These are phyloP conservation scores for Stenodera caucasica DNA, from an alignment of 2,888 invertebrate genomes.

Conservation along the genomic window DNA sequence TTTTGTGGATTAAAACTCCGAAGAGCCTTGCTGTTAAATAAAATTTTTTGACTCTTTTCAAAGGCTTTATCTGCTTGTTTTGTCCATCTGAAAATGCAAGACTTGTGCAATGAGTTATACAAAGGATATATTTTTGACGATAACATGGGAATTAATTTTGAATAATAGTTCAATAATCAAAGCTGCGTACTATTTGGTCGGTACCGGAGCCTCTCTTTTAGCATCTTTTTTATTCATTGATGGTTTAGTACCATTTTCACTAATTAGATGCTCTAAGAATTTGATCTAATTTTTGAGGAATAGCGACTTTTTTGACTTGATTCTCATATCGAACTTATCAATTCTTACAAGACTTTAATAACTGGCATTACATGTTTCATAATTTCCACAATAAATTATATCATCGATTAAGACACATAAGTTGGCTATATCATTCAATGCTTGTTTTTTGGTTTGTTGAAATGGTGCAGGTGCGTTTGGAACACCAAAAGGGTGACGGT, in stretches of 20 bases:
- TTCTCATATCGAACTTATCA: slow-evolving; percentile 11
- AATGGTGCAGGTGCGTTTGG: slow-evolving; percentile 18
- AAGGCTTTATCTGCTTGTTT: background rate
- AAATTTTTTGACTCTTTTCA: background rate
- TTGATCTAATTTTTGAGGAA: background rate
- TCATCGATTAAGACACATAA: slow-evolving; percentile 18
- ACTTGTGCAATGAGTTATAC: background rate
- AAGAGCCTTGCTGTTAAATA: background rate
- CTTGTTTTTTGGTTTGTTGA: slow-evolving; percentile 13
- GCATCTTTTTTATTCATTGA: slow-evolving; percentile 11
- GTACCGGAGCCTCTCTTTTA: too few relatives aligned
- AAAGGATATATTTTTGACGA: background rate
- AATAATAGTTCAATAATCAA: too few relatives aligned
- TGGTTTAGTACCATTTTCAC: slow-evolving; percentile 13
- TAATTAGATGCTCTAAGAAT: slow-evolving; percentile 17
- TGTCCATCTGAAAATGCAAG: background rate
- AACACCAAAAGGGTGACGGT: slow-evolving; percentile 25
- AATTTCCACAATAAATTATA: too few relatives aligned
- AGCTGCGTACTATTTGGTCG: too few relatives aligned
- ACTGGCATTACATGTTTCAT: too few relatives aligned
- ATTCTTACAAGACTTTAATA: slow-evolving; percentile 8
- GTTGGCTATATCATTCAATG: background rate
- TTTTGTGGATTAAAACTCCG: slow-evolving; percentile 18
- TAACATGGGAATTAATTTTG: background rate
- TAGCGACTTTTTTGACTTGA: slow-evolving; percentile 16